phyloP scores from a whole-genome alignment of 2,888 invertebrate species.

The Ryuthela nishihirai region DNA sequence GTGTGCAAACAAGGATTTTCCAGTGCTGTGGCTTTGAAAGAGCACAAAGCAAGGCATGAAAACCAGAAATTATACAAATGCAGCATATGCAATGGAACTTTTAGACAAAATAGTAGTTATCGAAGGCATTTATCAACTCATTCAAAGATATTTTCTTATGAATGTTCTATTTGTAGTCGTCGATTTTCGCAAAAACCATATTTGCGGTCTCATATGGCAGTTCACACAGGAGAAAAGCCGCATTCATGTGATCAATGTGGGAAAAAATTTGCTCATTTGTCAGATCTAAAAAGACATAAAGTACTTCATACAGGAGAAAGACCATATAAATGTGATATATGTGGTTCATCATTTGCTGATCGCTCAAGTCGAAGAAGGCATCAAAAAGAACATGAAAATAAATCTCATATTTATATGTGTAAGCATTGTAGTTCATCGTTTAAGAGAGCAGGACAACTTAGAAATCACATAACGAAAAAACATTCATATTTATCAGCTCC shows the following conservation, averaged over 20 bases:
- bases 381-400: not conserved
- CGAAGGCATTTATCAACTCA: conserved; percentile 47
- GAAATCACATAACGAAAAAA: not conserved
- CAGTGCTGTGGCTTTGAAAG: conserved; percentile 47
- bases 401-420: not conserved
- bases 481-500: not conserved
- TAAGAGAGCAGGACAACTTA: not conserved
- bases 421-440: not conserved
- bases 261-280: conserved; percentile 48
- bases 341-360: not conserved
- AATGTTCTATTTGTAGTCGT: conserved; percentile 45
- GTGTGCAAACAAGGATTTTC: conserved; percentile 47
- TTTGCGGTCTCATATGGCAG: conserved; percentile 48
- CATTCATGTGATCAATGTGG: conserved; percentile 46
- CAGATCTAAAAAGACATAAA: conserved; percentile 45
- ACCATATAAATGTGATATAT: not conserved
- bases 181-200: conserved; percentile 48
- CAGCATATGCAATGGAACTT: conserved; percentile 44
- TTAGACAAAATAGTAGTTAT: conserved; percentile 48
- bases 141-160: conserved; percentile 42
- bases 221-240: conserved; percentile 48
- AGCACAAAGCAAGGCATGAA: conserved; percentile 47
- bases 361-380: not conserved
- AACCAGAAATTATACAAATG: conserved; percentile 46
- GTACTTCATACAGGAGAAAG: not conserved